phyloP scores from a whole-genome alignment of 2,113 vertebrate genomes.

The Limanda limanda region DNA sequence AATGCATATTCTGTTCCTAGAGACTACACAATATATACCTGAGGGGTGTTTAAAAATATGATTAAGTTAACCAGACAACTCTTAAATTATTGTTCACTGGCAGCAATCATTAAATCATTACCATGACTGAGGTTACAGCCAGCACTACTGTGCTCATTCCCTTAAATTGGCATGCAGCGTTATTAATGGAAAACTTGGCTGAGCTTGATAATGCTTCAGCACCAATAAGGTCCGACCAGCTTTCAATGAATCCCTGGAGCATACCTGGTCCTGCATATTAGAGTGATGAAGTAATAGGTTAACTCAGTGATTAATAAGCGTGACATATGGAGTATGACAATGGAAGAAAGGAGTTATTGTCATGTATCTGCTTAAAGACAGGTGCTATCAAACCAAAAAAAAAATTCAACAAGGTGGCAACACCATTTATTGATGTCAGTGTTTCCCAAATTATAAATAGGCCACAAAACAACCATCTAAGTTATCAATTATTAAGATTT shows the following conservation, averaged over 20 bases:
- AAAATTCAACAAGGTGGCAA: background rate
- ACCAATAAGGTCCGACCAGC: slow-evolving; percentile 51
- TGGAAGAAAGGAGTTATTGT: background rate
- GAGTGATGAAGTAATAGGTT: slow-evolving; percentile 28
- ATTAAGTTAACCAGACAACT: background rate
- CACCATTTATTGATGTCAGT: background rate
- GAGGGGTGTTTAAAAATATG: too few species aligned
- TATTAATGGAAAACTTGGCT: slow-evolving; percentile 60
- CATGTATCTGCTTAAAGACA: background rate
- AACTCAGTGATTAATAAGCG: background rate
- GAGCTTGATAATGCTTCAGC: slow-evolving; percentile 28
- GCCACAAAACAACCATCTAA: background rate
- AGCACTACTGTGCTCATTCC: slow-evolving; percentile 20
- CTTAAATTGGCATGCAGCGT: slow-evolving; percentile 43
- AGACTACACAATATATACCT: too few species aligned
- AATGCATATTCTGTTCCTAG: too few species aligned
- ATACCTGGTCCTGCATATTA: slow-evolving; percentile 28
- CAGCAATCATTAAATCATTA: background rate
- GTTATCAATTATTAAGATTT: background rate
- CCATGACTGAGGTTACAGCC: background rate
- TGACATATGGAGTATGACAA: background rate
- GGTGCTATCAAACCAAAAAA: background rate
- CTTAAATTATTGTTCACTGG: background rate
- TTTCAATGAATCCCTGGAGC: slow-evolving; percentile 45
- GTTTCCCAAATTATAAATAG: background rate